Evolutionary conservation across 1,140 invertebrate species (phyloP), one percentile per base, ranked within the genome.

Genomic region (Drosophila pachea): DNA sequence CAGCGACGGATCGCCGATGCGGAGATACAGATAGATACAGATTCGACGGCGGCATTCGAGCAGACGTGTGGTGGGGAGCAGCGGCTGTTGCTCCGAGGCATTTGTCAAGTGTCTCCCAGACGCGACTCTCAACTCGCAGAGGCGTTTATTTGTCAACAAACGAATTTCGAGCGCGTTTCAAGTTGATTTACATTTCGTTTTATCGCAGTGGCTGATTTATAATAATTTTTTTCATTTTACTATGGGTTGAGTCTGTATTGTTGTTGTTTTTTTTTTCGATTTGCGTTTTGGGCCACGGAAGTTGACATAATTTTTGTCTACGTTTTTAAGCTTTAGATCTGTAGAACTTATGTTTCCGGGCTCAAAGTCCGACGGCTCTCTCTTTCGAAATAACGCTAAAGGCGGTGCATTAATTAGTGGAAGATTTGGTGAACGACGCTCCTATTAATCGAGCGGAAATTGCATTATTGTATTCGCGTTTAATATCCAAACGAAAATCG

Each of bases 61-160:
- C 29, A 53, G 66, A 68, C 66, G 16, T 22, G 22, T 22, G 22
- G 22, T 3, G 22, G 22, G 22, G 22, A 22, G 35, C 12, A 5
- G 52, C 61, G 49, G 22, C 67, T 38, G 52, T 35, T 45, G 58
- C 43, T 7, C 60, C 64, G 60, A 70, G 76, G 76, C 76, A 83
- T 83, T 84, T 83, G 79, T 83, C 81, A 83, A 79, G 76, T 79
- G 79, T 66, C 62, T 70, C 22, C 38, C 36, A 9, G 35, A 29
- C 32, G 9, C 14, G n/a, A 4, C 11, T 11, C 14, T 52, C 55
- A 58, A 35, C 48, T 40, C 29, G 79, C 79, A 84, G 79, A 83
- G 79, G 79, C 79, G 79, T 83, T 83, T 84, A 84, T 81, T 76
- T 81, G 77, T 81, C 77, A 81, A 82, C 78, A 76, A 63, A 74